phyloP scores from a whole-genome alignment of 2,888 invertebrate species.

The Gonocerus acuteangulatus region DNA sequence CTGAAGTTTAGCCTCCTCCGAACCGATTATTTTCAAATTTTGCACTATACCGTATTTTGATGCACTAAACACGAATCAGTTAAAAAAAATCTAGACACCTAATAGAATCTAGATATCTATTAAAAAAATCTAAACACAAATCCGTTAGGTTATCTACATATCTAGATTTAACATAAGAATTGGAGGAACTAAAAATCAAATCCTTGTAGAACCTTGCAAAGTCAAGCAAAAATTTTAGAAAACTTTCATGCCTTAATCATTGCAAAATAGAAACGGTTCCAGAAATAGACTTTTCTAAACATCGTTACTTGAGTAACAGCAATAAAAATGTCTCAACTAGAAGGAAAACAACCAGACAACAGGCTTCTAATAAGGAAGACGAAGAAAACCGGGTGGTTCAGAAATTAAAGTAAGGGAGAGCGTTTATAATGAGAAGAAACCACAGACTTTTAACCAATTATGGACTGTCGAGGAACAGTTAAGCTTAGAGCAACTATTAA shows the following conservation, averaged over 20 bases:
- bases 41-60: too few species aligned
- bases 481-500: constrained; percentile 71
- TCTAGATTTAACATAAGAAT: too few species aligned
- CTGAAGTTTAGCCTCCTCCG: too few species aligned
- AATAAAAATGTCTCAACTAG: constrained; percentile 11
- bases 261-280: constrained; percentile 46
- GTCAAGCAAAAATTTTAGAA: constrained; percentile 64
- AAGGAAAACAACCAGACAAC: constrained; percentile 1
- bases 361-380: constrained; percentile 2
- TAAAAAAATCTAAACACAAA: too few species aligned
- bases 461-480: constrained; percentile 91
- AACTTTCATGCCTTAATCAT: constrained; percentile 41
- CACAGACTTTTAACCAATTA: constrained; percentile 60
- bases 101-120: too few species aligned
- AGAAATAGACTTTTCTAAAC: constrained; percentile 64
- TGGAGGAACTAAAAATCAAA: constrained; percentile 56
- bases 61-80: too few species aligned
- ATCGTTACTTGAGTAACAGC: constrained; percentile 44
- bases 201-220: constrained; percentile 63
- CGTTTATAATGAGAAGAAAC: constrained; percentile 60
- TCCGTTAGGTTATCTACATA: too few species aligned
- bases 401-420: constrained; percentile 54
- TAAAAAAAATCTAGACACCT: too few species aligned
- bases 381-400: constrained; percentile 4
- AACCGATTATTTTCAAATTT: too few species aligned